Base-by-base conservation (phyloP, 2,797 vertebrate genomes). In the Avahi laniger region DNA sequence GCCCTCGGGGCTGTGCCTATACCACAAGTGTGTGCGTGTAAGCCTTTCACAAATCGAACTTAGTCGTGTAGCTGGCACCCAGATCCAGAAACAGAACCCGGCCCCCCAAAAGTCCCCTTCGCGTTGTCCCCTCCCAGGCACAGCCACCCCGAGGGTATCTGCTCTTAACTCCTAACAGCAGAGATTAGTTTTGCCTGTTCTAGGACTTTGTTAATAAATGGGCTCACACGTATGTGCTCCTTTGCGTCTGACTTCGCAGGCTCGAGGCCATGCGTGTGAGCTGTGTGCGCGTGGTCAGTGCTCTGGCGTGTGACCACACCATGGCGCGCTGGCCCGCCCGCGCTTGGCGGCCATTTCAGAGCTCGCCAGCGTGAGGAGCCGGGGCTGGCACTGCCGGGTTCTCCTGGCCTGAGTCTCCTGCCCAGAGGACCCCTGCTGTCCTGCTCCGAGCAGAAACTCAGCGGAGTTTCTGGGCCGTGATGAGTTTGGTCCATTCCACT, bases 281-380 rank as follows among this genome's bases (percentile, higher is more conserved):
- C 3, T 6, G 7, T 17, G 10, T 13, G 9, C 1, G 1, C 1
- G 26, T 20, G 1, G 33, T 26, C 20, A 4, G 50, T n/a, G 46
- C 30, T 38, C 26, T 0, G 6, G 15, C 4, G 35, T 28, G 88
- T 13, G 54, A 43, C 8, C 3, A 0, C 11, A 0, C 46, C 4
- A 1, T 2, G 46, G 20, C 0, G 4, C 9, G 15, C 17, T 1
- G 3, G 12, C 7, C 13, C 17, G 0, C 20, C 57, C 3, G 4
- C 38, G 7, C 75, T 22, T 1, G 7, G 15, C 1, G n/a, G 41
- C 14, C 50, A 0, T 20, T 4, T 0, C 7, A 48, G 48, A 4
- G 28, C 46, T 38, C 15, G 41, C 35, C 17, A 26, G 63, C 7
- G 8, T 43, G 57, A 20, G 35, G 18, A 43, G 4, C 12, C 0